These are phyloP conservation scores for Clarias pachynema DNA, from an alignment of 2,797 vertebrate genomes.

Conservation along the genomic window DNA sequence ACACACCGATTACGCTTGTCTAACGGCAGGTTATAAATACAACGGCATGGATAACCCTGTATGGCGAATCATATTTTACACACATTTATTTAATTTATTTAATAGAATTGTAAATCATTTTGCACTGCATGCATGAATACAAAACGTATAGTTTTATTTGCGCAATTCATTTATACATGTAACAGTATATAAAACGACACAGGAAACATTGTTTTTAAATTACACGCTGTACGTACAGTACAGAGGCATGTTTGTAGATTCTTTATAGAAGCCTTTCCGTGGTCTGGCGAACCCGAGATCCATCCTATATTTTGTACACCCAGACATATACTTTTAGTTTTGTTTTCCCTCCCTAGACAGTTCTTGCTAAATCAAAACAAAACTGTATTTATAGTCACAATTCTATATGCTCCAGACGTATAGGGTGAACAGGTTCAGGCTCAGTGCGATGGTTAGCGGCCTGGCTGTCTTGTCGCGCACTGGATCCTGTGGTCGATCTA, in stretches of 20 bases:
- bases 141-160: neutral
- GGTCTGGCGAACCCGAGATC: neutral
- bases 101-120: neutral
- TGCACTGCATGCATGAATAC: neutral
- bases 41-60: neutral
- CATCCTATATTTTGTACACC: slow-evolving; percentile 6
- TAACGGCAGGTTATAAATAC: too few relatives aligned
- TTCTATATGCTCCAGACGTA: slow-evolving; percentile 14
- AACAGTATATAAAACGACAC: neutral
- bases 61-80: neutral
- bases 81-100: neutral
- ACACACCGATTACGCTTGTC: neutral
- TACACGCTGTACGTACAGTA: neutral
- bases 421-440: slow-evolving; percentile 42
- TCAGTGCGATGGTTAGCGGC: neutral
- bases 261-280: neutral
- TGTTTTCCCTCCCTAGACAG: neutral
- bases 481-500: slow-evolving; percentile 50
- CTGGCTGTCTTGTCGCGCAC: slow-evolving; percentile 16
- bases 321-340: slow-evolving; percentile 19
- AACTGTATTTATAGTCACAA: neutral
- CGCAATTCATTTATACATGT: neutral
- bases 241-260: neutral
- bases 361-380: slow-evolving; percentile 11
- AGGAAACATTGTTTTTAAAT: neutral